A percentile compares a stretch with the other conserved stretches of the same genome.
These are phyloP conservation scores for Agrilus cyanescens DNA, from an alignment of 2,888 invertebrate species.

Conservation along the genomic window DNA sequence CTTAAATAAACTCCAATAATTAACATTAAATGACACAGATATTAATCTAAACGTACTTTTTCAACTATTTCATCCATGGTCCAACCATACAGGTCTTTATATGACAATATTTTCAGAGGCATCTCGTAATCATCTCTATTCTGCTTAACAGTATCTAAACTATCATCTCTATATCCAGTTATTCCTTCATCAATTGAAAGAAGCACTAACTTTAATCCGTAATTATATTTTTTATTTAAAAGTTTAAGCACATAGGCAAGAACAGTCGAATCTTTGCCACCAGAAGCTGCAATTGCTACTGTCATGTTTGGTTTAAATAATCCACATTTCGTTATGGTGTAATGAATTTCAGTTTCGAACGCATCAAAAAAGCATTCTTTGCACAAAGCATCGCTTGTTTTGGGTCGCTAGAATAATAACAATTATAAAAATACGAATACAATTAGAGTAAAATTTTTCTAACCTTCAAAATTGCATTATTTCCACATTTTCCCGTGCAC, in stretches of 20 bases:
- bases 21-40: neutral
- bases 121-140: slow-evolving; percentile 90
- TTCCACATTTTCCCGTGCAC: slow-evolving; percentile 63
- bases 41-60: slow-evolving; percentile 43
- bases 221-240: slow-evolving; percentile 80
- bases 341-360: slow-evolving; percentile 91
- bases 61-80: slow-evolving; percentile 97
- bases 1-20: slow-evolving; percentile 28
- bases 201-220: slow-evolving; percentile 78
- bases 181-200: slow-evolving; percentile 98
- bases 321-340: slow-evolving; percentile 70
- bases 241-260: slow-evolving; percentile 86
- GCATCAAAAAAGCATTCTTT: slow-evolving; percentile 89
- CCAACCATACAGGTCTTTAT: slow-evolving; percentile 97
- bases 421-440: neutral
- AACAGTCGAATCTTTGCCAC: slow-evolving; percentile 96
- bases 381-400: slow-evolving; percentile 84
- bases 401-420: slow-evolving; percentile 55
- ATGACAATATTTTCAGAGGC: slow-evolving; percentile 88
- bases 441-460: slow-evolving; percentile 10
- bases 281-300: slow-evolving; percentile 89
- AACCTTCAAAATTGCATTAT: slow-evolving; percentile 66
- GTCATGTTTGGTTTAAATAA: slow-evolving; percentile 74
- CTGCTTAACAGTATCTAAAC: slow-evolving; percentile 89
- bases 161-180: slow-evolving; percentile 90